phyloP scores from a whole-genome alignment of 2,888 invertebrate genomes.

The Apodemia duryi region DNA sequence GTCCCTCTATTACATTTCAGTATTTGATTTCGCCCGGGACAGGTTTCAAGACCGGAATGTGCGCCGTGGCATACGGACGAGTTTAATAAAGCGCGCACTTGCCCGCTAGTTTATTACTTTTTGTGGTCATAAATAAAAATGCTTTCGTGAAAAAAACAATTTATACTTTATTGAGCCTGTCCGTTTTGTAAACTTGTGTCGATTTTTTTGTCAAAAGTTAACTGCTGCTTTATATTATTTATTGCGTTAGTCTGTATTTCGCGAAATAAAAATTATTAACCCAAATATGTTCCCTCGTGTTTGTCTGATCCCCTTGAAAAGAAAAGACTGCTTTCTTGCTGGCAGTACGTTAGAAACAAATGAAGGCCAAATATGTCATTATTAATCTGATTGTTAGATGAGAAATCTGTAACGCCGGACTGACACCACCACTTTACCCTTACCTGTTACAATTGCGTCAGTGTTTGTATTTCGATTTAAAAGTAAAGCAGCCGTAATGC shows the following conservation, averaged over 20 bases:
- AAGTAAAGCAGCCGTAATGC: too few relatives aligned
- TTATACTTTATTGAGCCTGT: slow-evolving; percentile 54
- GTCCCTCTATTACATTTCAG: slow-evolving; percentile 50
- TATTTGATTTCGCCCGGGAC: slow-evolving; percentile 59
- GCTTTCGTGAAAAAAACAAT: slow-evolving; percentile 59
- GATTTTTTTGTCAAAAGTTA: slow-evolving; percentile 22
- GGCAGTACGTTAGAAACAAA: too few relatives aligned
- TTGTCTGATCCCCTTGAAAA: too few relatives aligned
- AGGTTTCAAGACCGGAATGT: slow-evolving; percentile 57
- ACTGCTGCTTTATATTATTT: slow-evolving; percentile 22
- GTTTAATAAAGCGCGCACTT: slow-evolving; percentile 75
- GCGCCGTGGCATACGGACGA: slow-evolving; percentile 52
- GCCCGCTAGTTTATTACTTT: slow-evolving; percentile 70
- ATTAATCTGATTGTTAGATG: too few relatives aligned
- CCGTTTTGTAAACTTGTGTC: slow-evolving; percentile 39
- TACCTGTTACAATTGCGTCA: too few relatives aligned
- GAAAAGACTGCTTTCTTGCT: too few relatives aligned
- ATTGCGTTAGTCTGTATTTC: slow-evolving; percentile 16
- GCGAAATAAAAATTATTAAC: neutral
- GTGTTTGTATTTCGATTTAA: too few relatives aligned
- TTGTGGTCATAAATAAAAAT: slow-evolving; percentile 69
- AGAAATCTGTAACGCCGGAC: too few relatives aligned
- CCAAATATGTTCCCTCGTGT: neutral
- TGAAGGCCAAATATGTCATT: too few relatives aligned
- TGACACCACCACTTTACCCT: too few relatives aligned